Evolutionary conservation across 2,113 vertebrate species (phyloP), one percentile per base, ranked within the genome.

Genomic region (Mola mola): DNA sequence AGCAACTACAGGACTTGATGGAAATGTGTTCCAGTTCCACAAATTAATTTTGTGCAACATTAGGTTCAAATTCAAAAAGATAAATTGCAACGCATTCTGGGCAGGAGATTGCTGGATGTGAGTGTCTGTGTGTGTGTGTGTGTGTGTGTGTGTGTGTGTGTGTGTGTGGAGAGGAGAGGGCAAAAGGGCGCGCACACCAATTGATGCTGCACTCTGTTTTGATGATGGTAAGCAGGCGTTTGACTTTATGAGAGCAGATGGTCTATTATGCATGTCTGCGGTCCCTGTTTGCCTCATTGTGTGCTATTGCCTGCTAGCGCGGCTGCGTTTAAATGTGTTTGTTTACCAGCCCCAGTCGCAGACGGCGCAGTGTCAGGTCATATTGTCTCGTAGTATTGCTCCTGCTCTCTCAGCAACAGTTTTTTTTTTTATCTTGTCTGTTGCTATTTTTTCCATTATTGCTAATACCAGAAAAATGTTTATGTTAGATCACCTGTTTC

Each of bases 231-330:
- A 79, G 71, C 82, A 88, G 80, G 73, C 82, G 83, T 82, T 71
- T 75, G 67, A 68, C 77, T 84, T 75, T 69, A 79, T 71, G 67
- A 29, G 78, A 82, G 61, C 87, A 83, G 77, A 82, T 87, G 88
- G 85, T 77, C 75, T 78, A 76, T 83, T 85, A 82, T 79, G 78
- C 78, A 58, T 58, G 59, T 83, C 66, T 78, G 65, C 59, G 60
- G 71, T 58, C 66, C 56, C 80, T 56, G 71, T 58, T 29, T 75
- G 75, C 66, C 42, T 70, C 71, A 41, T 43, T 37, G 65, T 71
- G 71, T 61, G 66, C 42, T 17, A 19, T 57, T 70, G 61, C 61
- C 59, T 67, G 74, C 75, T 53, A 81, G 72, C 65, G 66, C 41
- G 72, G 55, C 72, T 17, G 37, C 28, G 80, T 70, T 66, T 89